Conservation (phyloP, 1,140 invertebrate genomes). For the Liolophura sinensis region DNA sequence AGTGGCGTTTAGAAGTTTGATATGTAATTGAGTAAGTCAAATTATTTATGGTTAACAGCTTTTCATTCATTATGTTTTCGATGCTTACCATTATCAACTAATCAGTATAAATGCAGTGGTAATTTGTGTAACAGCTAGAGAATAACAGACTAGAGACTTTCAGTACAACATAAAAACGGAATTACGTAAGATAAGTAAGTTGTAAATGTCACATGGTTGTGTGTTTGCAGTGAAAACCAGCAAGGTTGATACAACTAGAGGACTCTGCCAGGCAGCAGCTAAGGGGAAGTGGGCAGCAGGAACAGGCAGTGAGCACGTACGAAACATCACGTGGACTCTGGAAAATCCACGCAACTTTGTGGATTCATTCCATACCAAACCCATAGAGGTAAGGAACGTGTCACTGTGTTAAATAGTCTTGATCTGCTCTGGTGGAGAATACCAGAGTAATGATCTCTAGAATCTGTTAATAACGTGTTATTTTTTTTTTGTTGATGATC, state of each 20-base stretch:
- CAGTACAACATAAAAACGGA: neutral
- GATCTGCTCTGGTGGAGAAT: no score
- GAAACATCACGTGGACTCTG: slow-evolving; percentile 84
- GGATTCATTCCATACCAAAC: slow-evolving; percentile 78
- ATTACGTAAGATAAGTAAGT: neutral
- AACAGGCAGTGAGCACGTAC: slow-evolving; percentile 66
- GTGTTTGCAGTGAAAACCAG: slow-evolving; percentile 53
- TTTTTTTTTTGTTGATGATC: neutral
- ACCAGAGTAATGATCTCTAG: no score
- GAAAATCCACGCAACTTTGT: slow-evolving; percentile 83
- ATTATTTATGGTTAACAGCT: no score
- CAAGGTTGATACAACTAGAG: slow-evolving; percentile 81
- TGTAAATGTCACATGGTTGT: neutral
- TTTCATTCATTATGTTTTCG: no score
- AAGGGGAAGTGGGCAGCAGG: slow-evolving; percentile 80
- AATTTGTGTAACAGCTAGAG: no score
- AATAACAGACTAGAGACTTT: neutral
- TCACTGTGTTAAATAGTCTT: neutral
- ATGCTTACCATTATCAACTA: no score
- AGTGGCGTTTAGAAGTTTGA: no score
- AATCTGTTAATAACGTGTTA: neutral
- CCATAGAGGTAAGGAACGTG: slow-evolving; percentile 63
- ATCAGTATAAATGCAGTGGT: no score
- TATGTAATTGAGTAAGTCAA: no score
- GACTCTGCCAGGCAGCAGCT: slow-evolving; percentile 80